phyloP scores from a whole-genome alignment of 2,797 vertebrate species.

The Lagocephalus sceleratus region DNA sequence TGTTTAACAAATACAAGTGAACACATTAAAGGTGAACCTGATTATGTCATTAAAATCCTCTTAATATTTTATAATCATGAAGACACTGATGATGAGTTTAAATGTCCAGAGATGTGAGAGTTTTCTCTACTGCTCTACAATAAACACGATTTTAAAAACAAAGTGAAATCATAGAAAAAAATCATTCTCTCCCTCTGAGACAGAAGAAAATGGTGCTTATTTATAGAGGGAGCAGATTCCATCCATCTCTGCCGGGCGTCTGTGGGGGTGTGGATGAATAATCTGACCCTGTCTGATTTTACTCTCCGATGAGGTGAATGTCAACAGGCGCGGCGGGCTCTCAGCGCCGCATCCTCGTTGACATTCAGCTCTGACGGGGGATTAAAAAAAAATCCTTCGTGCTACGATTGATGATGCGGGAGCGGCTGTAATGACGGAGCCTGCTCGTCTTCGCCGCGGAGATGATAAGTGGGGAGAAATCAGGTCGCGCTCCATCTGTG shows the following conservation, averaged over 20 bases:
- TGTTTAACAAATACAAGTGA: too few relatives aligned
- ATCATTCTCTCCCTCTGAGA: slow-evolving; percentile 1
- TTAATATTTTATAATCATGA: background rate
- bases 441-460: slow-evolving; percentile 3
- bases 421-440: slow-evolving; percentile 28
- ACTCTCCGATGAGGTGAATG: slow-evolving; percentile 45
- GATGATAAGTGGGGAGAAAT: slow-evolving; percentile 18
- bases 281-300: slow-evolving; percentile 39
- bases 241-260: slow-evolving; percentile 18
- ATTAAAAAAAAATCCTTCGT: slow-evolving; percentile 9
- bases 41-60: background rate
- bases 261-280: slow-evolving; percentile 30
- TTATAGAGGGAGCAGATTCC: slow-evolving; percentile 10
- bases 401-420: slow-evolving; percentile 23
- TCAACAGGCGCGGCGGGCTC: slow-evolving; percentile 39
- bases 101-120: background rate
- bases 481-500: slow-evolving; percentile 10
- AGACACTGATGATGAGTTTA: background rate
- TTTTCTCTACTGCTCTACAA: too few relatives aligned
- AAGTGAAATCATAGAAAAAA: background rate
- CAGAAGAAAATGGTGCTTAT: slow-evolving; percentile 5
- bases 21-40: too few relatives aligned
- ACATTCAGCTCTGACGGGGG: slow-evolving; percentile 53
- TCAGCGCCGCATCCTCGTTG: slow-evolving; percentile 34
- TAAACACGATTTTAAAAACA: too few relatives aligned